Percentiles rank a stretch among this genome's conserved stretches.
phyloP scores from a whole-genome alignment of 2,797 vertebrate genomes.

The Iguana delicatissima region DNA sequence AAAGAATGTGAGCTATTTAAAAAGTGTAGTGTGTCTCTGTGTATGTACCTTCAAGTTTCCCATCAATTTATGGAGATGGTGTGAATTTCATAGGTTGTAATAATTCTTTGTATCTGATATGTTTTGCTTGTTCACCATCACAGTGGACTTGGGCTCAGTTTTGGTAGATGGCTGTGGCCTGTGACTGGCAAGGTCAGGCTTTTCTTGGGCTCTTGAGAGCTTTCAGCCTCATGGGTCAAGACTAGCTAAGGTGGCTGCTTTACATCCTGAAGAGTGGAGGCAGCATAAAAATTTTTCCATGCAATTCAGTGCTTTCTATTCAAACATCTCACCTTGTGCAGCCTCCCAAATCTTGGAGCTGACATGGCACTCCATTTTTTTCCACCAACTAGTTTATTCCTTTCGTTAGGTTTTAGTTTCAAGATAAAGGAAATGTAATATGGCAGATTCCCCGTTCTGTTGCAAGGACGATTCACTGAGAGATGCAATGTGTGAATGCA shows the following conservation, averaged over 20 bases:
- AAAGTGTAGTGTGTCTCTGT: too few species aligned
- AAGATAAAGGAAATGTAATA: neutral
- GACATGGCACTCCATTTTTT: neutral
- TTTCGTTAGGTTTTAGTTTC: neutral
- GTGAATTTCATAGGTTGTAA: too few species aligned
- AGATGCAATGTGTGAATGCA: neutral
- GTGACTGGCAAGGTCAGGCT: too few species aligned
- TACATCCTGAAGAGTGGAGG: neutral
- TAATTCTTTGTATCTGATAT: too few species aligned
- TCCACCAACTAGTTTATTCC: neutral
- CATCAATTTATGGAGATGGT: too few species aligned
- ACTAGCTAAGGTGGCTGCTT: too few species aligned
- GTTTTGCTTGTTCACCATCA: too few species aligned
- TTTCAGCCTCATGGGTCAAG: neutral
- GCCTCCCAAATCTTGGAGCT: neutral
- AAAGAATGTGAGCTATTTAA: neutral
- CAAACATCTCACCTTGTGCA: neutral
- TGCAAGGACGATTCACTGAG: neutral
- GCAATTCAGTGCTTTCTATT: too few species aligned
- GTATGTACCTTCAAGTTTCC: too few species aligned
- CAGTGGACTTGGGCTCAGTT: too few species aligned
- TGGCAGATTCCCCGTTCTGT: neutral
- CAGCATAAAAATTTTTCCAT: neutral
- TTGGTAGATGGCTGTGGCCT: too few species aligned
- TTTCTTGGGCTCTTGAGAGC: neutral